These are phyloP conservation scores for Oreortyx pictus DNA, from an alignment of 2,797 vertebrate genomes.

Conservation along the genomic window DNA sequence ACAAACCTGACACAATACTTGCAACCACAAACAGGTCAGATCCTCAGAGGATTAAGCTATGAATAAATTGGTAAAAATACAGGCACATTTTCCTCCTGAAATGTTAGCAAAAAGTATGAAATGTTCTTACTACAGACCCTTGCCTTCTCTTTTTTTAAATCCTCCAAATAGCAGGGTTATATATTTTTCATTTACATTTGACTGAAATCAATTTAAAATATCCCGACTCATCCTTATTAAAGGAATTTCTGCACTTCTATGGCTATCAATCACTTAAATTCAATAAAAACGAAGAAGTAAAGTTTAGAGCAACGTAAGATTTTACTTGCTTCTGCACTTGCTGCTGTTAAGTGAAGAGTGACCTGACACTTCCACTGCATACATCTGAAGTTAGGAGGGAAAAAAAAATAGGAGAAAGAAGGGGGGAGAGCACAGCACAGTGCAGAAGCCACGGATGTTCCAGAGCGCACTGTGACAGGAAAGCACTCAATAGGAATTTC, in stretches of 20 bases:
- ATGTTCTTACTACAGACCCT: not conserved
- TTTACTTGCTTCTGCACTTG: constrained; percentile 24
- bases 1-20: constrained; percentile 41
- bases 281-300: constrained; percentile 51
- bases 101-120: not conserved
- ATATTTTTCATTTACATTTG: not conserved
- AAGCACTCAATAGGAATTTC: constrained; percentile 69
- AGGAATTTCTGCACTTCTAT: constrained; percentile 12
- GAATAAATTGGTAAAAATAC: constrained; percentile 24
- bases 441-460: constrained; percentile 62
- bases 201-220: constrained; percentile 32
- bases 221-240: not conserved
- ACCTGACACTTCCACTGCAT: constrained; percentile 34
- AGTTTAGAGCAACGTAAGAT: not conserved
- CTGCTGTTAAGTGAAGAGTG: not conserved
- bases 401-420: not conserved
- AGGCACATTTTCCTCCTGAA: constrained; percentile 11
- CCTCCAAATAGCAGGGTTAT: not conserved
- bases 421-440: not conserved
- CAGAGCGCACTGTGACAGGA: constrained; percentile 52
- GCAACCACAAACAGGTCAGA: constrained; percentile 56
- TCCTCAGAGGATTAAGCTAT: constrained; percentile 29
- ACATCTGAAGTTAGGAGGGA: not conserved
- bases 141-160: not conserved
- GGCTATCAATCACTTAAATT: not conserved